A percentile compares a stretch with the other conserved stretches of the same genome.
phyloP scores from a whole-genome alignment of 2,888 invertebrate genomes.

The Phragmatobia fuliginosa region DNA sequence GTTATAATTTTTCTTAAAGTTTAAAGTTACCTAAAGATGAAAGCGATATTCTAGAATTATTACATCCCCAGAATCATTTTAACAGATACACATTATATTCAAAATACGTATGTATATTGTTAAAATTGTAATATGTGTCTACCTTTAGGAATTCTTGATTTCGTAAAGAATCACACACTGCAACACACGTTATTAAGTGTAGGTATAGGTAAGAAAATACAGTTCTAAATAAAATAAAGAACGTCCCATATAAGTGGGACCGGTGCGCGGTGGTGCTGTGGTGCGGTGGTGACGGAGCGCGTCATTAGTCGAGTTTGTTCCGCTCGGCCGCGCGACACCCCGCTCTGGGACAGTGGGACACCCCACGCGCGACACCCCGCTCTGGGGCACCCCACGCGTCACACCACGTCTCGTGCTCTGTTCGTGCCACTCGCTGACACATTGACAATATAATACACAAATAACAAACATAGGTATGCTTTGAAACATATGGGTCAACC shows the following conservation, averaged over 20 bases:
- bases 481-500: too few species aligned
- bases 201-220: not conserved
- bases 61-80: not conserved
- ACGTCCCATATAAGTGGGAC: not conserved
- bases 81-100: not conserved
- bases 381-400: not conserved
- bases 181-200: not conserved
- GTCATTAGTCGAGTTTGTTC: slow-evolving; percentile 25
- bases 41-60: not conserved
- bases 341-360: too few species aligned
- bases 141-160: not conserved
- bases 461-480: too few species aligned
- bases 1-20: not conserved
- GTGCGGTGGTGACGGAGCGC: slow-evolving; percentile 7
- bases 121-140: not conserved
- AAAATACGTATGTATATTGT: not conserved
- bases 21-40: not conserved
- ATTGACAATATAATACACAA: not conserved
- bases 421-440: slow-evolving; percentile 10
- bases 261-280: not conserved
- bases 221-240: not conserved
- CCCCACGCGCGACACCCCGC: not conserved
- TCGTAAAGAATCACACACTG: not conserved
- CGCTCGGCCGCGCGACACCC: slow-evolving; percentile 21
- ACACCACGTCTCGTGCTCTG: slow-evolving; percentile 3